phyloP scores from a whole-genome alignment of 2,797 vertebrate genomes.

The Cyprinodon diabolis region DNA sequence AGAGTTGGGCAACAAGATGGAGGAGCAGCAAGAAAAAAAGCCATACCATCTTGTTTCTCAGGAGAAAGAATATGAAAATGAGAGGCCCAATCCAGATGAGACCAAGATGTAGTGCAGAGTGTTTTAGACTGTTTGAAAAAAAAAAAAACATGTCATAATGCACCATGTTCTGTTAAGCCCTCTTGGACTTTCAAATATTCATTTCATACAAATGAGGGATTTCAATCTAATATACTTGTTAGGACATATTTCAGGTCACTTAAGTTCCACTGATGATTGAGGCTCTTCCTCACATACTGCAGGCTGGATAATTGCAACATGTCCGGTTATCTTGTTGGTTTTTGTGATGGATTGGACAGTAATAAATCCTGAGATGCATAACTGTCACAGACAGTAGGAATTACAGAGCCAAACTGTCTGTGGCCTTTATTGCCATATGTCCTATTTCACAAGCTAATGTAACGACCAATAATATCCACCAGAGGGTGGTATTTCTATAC shows the following conservation, averaged over 20 bases:
- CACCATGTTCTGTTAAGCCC: slow-evolving; percentile 30
- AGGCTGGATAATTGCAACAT: slow-evolving; percentile 24
- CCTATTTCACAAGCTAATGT: slow-evolving; percentile 34
- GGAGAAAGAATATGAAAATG: slow-evolving; percentile 84
- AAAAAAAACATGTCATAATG: slow-evolving; percentile 23
- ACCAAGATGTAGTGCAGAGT: slow-evolving; percentile 89
- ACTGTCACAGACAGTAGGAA: slow-evolving; percentile 22
- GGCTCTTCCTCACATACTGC: slow-evolving; percentile 9
- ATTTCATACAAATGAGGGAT: slow-evolving; percentile 11
- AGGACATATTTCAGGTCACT: slow-evolving; percentile 49
- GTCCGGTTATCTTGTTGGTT: slow-evolving; percentile 19
- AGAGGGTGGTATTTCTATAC: slow-evolving; percentile 57
- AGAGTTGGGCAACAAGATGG: slow-evolving; percentile 89
- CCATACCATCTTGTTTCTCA: slow-evolving; percentile 90
- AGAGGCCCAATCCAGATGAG: slow-evolving; percentile 86
- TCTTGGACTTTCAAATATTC: slow-evolving; percentile 27
- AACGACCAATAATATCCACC: slow-evolving; percentile 46
- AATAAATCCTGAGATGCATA: slow-evolving; percentile 20
- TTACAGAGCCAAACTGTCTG: slow-evolving; percentile 19
- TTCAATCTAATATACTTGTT: slow-evolving; percentile 29
- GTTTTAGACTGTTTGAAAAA: neutral
- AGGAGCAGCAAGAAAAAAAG: slow-evolving; percentile 93
- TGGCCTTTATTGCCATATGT: slow-evolving; percentile 22
- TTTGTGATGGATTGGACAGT: slow-evolving; percentile 28
- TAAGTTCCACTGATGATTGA: slow-evolving; percentile 24